Percentiles rank a stretch among this genome's conserved stretches.
Conservation (phyloP, 2,113 vertebrate genomes). For the Microcebus tavaratra region DNA sequence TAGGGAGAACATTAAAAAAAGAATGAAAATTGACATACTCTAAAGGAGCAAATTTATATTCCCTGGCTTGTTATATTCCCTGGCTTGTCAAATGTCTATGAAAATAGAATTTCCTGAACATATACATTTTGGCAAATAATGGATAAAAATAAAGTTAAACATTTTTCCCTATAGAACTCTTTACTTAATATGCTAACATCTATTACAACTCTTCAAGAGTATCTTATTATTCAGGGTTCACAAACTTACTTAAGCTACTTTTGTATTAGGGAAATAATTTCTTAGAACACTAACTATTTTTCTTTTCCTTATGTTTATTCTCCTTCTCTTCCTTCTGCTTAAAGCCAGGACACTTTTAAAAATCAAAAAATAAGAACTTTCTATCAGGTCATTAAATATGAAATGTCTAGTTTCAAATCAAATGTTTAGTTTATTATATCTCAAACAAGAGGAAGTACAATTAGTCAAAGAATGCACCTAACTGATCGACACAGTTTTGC, state of each 20-base stretch:
- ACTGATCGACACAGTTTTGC: no score
- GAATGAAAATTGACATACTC: neutral
- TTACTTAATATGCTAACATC: neutral
- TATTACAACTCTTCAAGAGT: neutral
- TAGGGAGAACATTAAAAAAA: neutral
- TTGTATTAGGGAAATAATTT: neutral
- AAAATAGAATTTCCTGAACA: neutral
- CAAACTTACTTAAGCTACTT: neutral
- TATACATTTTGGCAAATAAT: neutral
- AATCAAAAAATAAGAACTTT: neutral
- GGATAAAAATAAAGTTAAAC: neutral
- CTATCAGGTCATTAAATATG: no score
- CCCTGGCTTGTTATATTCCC: neutral
- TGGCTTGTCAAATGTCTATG: neutral
- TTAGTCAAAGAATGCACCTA: no score
- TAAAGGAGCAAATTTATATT: neutral
- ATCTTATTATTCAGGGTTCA: neutral
- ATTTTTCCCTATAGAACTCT: neutral
- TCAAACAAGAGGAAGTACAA: no score
- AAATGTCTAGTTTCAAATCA: no score
- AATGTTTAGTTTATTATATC: no score
- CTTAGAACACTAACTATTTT: neutral
- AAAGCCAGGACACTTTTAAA: neutral
- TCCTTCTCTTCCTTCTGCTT: neutral
- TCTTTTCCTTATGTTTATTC: neutral